These are phyloP conservation scores for Andrena chrysosceles DNA, from an alignment of 2,888 invertebrate genomes.

Conservation along the genomic window DNA sequence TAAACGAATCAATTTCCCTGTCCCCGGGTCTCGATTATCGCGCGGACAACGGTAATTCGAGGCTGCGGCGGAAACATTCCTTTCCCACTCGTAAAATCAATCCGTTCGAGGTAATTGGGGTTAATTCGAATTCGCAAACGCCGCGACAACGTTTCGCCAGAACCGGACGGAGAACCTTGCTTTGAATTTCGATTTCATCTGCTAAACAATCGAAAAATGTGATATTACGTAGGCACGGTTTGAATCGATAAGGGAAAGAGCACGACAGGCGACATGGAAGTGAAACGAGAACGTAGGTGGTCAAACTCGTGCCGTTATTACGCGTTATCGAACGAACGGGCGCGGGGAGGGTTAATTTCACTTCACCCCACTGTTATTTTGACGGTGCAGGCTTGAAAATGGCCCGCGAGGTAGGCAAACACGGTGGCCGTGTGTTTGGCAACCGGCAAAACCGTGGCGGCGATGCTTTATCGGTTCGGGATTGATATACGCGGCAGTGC, in stretches of 20 bases:
- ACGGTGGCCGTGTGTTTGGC: constrained; percentile 42
- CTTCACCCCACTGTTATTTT: constrained; percentile 17
- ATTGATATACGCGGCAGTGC: constrained; percentile 24
- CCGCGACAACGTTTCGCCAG: not conserved
- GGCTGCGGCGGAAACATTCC: not conserved
- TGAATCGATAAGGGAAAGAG: too few relatives aligned
- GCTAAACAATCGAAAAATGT: too few relatives aligned
- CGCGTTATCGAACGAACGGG: constrained; percentile 15
- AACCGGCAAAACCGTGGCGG: constrained; percentile 23
- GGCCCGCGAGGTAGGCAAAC: constrained; percentile 43
- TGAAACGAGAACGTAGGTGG: not conserved
- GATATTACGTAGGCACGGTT: too few relatives aligned
- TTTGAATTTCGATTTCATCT: too few relatives aligned
- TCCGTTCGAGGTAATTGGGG: not conserved
- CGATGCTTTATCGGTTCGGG: constrained; percentile 8
- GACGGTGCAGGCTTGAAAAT: constrained; percentile 43
- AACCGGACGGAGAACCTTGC: too few relatives aligned
- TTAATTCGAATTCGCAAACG: not conserved
- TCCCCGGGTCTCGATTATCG: constrained; percentile 9
- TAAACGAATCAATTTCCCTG: constrained; percentile 48
- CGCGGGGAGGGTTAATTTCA: constrained; percentile 34
- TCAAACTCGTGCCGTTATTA: constrained; percentile 1
- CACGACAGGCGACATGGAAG: too few relatives aligned
- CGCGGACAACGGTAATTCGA: not conserved
- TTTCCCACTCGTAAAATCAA: not conserved